phyloP scores from a whole-genome alignment of 1,140 invertebrate genomes.

The Campoletis sonorensis region DNA sequence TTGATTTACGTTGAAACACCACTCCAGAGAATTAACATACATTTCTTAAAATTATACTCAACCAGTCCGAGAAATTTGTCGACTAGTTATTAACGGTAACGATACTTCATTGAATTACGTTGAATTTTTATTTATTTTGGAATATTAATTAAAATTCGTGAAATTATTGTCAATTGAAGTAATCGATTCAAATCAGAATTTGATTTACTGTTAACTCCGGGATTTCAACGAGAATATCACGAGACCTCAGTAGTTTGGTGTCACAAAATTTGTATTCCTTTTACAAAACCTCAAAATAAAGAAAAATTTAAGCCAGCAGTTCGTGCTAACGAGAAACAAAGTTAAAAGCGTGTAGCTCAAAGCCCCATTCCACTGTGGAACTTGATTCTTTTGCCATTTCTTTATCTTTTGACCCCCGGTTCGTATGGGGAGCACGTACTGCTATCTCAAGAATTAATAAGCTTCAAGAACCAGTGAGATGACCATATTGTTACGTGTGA shows the following conservation, averaged over 20 bases:
- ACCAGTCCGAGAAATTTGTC: background rate
- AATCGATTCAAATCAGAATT: too few relatives aligned
- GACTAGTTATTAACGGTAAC: too few relatives aligned
- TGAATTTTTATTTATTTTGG: too few relatives aligned
- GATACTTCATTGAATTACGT: too few relatives aligned
- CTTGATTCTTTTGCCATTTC: background rate
- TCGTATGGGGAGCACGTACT: conserved; percentile 39
- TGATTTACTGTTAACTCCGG: too few relatives aligned
- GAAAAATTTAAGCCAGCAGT: conserved; percentile 47
- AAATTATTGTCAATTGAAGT: too few relatives aligned
- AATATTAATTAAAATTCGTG: too few relatives aligned
- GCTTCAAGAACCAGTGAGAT: conserved; percentile 46
- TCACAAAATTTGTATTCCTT: background rate
- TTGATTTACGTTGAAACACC: conserved; percentile 30
- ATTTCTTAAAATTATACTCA: conserved; percentile 4
- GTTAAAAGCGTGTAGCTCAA: conserved; percentile 30
- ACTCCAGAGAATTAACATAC: conserved; percentile 4
- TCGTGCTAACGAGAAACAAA: conserved; percentile 58
- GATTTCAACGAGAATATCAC: too few relatives aligned
- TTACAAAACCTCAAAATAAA: background rate
- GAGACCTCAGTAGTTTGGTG: too few relatives aligned
- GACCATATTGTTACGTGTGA: background rate
- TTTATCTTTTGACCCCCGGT: background rate
- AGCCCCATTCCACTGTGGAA: background rate
- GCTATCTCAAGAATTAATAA: conserved; percentile 62